phyloP scores from a whole-genome alignment of 92 coral and sea anemone species.

The Muricea muricata region DNA sequence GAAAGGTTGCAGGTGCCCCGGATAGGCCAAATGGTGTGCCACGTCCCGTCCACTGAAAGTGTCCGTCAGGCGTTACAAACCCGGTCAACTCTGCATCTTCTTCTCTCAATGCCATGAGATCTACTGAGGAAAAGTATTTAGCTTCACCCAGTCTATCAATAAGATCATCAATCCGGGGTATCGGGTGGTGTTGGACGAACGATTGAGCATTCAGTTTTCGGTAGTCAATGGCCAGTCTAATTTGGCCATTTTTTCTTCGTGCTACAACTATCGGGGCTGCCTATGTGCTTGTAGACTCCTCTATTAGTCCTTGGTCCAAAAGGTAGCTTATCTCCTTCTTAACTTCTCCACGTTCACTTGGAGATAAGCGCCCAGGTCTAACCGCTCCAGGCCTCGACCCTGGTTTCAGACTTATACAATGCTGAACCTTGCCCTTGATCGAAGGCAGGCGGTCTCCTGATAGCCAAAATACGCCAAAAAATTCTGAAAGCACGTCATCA shows the following conservation, averaged over 20 bases:
- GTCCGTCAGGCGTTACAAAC: constrained; percentile 26
- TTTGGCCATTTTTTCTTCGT: constrained; percentile 4
- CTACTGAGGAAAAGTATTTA: constrained; percentile 7
- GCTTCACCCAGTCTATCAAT: constrained; percentile 25
- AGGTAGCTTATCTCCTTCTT: constrained; percentile 26
- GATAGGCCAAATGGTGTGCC: constrained; percentile 37
- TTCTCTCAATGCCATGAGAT: background rate
- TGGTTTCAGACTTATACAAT: constrained; percentile 21
- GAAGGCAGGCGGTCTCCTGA: constrained; percentile 15
- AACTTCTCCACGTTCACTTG: constrained; percentile 23
- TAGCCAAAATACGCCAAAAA: constrained; percentile 9
- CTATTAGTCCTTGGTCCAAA: background rate
- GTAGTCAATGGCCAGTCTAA: constrained; percentile 15
- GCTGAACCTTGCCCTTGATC: too few species aligned
- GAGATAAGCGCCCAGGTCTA: constrained; percentile 31
- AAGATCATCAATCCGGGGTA: constrained; percentile 23
- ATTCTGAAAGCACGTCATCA: background rate
- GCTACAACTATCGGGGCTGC: constrained; percentile 29
- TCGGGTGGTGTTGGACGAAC: constrained; percentile 29
- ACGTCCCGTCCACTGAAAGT: constrained; percentile 27
- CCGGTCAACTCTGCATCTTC: background rate
- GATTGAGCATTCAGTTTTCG: constrained; percentile 4
- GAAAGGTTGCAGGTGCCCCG: constrained; percentile 28
- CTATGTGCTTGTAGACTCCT: constrained; percentile 11
- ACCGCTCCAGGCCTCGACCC: constrained; percentile 15